Evolutionary conservation across 2,113 vertebrate species (phyloP).

Genomic region (Anser brachyrhynchus): DNA sequence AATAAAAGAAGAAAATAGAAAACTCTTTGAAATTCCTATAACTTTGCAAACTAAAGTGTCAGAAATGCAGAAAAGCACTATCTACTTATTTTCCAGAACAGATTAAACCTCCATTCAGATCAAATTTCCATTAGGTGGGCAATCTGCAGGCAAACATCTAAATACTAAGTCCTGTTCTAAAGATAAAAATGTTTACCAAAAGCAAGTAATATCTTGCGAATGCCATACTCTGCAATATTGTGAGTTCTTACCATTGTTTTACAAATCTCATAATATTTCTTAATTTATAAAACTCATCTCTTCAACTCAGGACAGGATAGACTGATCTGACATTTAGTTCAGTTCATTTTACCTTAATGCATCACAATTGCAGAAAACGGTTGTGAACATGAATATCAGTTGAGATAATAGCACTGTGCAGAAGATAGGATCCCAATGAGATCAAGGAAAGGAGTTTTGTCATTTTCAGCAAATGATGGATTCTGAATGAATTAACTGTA

Average conservation of each 20-base stretch:
- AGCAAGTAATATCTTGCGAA: neutral
- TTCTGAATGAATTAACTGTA: neutral
- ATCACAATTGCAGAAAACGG: neutral
- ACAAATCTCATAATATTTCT: neutral
- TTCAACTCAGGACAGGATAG: neutral
- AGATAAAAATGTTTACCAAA: neutral
- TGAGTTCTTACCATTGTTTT: neutral
- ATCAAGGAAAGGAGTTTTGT: neutral
- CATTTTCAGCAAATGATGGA: neutral
- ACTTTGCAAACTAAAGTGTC: neutral
- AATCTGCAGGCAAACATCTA: neutral
- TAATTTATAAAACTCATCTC: neutral
- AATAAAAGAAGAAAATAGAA: neutral
- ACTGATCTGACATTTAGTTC: neutral
- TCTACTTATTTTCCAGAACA: neutral
- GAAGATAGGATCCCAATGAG: neutral
- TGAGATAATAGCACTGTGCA: neutral
- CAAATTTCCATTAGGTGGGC: neutral
- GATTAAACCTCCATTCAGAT: neutral
- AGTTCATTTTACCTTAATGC: neutral
- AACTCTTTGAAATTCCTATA: neutral
- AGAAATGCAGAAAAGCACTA: neutral
- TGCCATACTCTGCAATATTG: neutral
- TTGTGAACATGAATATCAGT: neutral
- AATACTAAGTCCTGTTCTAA: neutral